phyloP scores from a whole-genome alignment of 1,140 invertebrate species.

The Nilaparvata lugens region DNA sequence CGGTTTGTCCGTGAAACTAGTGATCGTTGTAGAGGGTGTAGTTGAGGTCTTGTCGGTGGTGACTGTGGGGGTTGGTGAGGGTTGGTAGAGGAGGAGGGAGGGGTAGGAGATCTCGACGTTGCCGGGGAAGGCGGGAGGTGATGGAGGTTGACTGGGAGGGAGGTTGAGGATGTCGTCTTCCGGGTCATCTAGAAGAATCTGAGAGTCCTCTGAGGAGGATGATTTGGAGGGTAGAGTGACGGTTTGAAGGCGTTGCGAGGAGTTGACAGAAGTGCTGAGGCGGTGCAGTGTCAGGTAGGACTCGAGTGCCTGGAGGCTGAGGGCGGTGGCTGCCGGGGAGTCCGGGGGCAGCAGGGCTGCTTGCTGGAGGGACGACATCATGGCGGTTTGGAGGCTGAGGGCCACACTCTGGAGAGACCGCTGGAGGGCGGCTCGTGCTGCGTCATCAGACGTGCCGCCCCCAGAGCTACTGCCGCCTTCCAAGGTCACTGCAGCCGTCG shows the following conservation, averaged over 20 bases:
- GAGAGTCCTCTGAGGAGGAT: conserved; percentile 31
- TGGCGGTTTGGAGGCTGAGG: conserved; percentile 62
- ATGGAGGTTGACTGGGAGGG: conserved; percentile 38
- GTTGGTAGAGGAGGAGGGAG: conserved; percentile 46
- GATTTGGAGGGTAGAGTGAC: not conserved
- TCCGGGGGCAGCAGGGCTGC: conserved; percentile 64
- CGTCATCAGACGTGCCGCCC: not conserved
- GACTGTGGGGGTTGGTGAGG: conserved; percentile 36
- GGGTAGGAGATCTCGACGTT: conserved; percentile 42
- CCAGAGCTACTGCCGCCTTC: not conserved
- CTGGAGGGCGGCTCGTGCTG: conserved; percentile 31
- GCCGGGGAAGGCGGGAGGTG: conserved; percentile 40
- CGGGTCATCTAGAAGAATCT: conserved; percentile 40
- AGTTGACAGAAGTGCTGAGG: conserved; percentile 37
- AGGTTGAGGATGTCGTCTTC: conserved; percentile 30
- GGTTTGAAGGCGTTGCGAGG: conserved; percentile 34
- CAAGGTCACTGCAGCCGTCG: not conserved
- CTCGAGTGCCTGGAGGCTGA: conserved; percentile 72
- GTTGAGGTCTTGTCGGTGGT: conserved; percentile 33
- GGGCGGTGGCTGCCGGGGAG: conserved; percentile 63
- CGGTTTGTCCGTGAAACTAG: conserved; percentile 27
- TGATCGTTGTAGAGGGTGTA: conserved; percentile 17
- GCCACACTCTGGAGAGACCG: conserved; percentile 54
- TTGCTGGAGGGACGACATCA: conserved; percentile 64
- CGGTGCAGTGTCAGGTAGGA: conserved; percentile 72